Base-by-base conservation (phyloP, 2,113 vertebrate genomes). In the Epinephelus fuscoguttatus region DNA sequence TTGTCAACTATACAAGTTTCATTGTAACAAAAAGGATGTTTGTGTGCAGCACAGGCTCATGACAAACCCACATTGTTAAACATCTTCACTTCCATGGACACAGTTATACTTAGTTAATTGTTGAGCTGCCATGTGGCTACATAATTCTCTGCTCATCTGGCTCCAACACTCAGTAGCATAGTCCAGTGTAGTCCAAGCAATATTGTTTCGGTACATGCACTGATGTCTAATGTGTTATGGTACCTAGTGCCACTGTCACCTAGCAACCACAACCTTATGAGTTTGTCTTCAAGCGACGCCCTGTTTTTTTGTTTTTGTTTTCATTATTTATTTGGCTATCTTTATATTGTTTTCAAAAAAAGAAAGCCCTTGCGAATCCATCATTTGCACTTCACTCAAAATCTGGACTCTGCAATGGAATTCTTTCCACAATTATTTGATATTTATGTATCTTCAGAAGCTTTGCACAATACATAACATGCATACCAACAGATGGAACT, bases 251-350 rank as follows among this genome's bases (percentile, higher is more conserved):
- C 23, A 33, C 57, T 33, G 59, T 84, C 64, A 78, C 84, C 59
- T 59, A 75, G 84, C 75, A 86, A 86, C 75, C 59, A 6, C 57
- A 56, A 53, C 25, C 40, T 60, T 45, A 27, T 19, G 42, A 62
- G 49, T 61, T 63, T 55, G 45, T 53, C 79, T 42, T 67, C 21
- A 30, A 42, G 15, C 55, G 33, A 49, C 9, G 15, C 59, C 42
- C 21, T 17, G 1, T 17, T 56, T 21, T 71, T 8, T 57, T 40
- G 3, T 4, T 12, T 42, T 42, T 42, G 8, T 45, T 45, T 12
- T 12, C 11, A 27, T 27, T 47, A 55, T 69, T 23, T 53, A 30
- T 81, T 60, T 27, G 61, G 10, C 40, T 40, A 60, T 45, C 3
- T 50, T 68, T 68, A 19, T 59, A 25, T 30, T 25, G 27, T 23